A percentile compares a stretch with the other conserved stretches of the same genome.
Evolutionary conservation across 2,888 invertebrate species (phyloP).

Genomic region (Micoletzkya japonica): DNA sequence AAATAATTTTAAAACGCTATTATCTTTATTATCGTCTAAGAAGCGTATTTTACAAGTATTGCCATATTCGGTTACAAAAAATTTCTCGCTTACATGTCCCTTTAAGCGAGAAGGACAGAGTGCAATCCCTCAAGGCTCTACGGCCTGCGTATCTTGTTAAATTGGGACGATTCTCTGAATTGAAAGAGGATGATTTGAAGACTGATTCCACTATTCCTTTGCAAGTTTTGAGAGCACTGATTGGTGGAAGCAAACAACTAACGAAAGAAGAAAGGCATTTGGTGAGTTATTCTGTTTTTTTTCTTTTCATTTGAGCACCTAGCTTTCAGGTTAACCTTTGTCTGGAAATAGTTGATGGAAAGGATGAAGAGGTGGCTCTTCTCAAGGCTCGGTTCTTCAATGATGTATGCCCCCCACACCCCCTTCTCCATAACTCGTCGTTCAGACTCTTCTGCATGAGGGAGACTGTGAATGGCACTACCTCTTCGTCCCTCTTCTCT

Average conservation of each 20-base stretch:
- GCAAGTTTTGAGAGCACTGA: neutral
- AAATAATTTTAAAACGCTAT: no score
- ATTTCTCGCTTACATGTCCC: no score
- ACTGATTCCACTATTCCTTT: neutral
- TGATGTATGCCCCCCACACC: no score
- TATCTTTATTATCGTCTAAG: no score
- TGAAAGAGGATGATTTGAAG: conserved; percentile 6
- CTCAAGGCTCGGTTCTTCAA: neutral
- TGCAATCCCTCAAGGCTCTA: no score
- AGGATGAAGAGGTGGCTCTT: neutral
- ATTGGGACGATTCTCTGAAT: neutral
- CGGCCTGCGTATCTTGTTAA: neutral
- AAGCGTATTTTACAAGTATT: no score
- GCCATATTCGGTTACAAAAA: no score
- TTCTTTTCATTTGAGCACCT: no score
- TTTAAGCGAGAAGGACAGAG: no score
- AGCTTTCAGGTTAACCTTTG: neutral
- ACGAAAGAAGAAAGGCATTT: neutral
- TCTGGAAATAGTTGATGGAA: neutral
- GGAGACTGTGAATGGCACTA: no score
- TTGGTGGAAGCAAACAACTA: neutral
- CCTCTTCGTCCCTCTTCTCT: neutral
- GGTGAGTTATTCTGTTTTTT: neutral
- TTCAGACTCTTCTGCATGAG: no score
- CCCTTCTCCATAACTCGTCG: no score